Conservation (phyloP, 23 tunicate genomes). For the Halocynthia roretzi region DNA sequence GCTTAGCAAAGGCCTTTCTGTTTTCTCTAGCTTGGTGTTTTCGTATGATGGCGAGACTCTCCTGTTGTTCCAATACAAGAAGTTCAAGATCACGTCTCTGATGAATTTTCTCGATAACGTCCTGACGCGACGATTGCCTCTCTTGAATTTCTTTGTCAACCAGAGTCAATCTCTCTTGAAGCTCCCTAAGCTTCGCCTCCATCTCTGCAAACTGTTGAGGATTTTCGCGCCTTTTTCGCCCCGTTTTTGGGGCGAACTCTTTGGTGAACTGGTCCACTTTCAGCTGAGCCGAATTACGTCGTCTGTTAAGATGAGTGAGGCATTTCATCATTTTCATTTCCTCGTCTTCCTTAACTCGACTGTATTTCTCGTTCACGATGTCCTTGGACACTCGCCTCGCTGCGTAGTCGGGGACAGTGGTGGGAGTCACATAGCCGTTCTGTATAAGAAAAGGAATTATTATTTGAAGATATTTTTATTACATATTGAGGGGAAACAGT, state of each 20-base stretch:
- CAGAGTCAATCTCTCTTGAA: slow-evolving; percentile 38
- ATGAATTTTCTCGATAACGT: slow-evolving; percentile 52
- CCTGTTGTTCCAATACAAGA: slow-evolving; percentile 62
- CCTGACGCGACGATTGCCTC: slow-evolving; percentile 51
- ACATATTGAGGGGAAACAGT: background rate
- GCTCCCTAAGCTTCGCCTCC: slow-evolving; percentile 54
- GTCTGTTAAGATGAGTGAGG: slow-evolving; percentile 53
- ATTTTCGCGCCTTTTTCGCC: slow-evolving; percentile 59
- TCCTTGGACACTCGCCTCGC: slow-evolving; percentile 25
- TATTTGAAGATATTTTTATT: background rate
- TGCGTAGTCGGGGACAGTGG: background rate
- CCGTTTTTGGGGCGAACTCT: slow-evolving; percentile 78
- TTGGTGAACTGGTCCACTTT: slow-evolving; percentile 66
- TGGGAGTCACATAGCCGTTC: background rate
- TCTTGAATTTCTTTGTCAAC: slow-evolving; percentile 58
- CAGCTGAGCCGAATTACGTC: slow-evolving; percentile 77
- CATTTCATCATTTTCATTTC: slow-evolving; percentile 41
- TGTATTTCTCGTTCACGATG: slow-evolving; percentile 59
- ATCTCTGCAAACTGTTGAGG: slow-evolving; percentile 76
- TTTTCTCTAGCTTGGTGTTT: slow-evolving; percentile 18
- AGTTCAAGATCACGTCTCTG: slow-evolving; percentile 71
- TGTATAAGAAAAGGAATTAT: background rate
- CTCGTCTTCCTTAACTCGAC: slow-evolving; percentile 50
- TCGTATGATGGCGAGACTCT: slow-evolving; percentile 33
- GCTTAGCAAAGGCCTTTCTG: background rate